Conservation (phyloP, 2,113 vertebrate genomes). For the Chrysemys picta region DNA sequence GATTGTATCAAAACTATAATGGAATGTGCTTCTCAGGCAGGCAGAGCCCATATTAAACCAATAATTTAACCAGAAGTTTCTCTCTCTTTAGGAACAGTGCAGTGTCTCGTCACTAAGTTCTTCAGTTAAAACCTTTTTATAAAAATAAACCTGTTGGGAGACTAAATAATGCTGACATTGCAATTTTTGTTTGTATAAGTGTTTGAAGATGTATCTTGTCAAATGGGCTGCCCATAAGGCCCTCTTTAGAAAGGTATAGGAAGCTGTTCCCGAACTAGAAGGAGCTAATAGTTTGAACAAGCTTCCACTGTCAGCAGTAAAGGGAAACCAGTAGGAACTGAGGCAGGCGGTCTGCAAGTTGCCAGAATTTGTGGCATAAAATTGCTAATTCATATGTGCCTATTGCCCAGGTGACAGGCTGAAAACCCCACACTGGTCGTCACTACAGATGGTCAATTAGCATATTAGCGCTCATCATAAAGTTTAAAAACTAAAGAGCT, state of each 20-base stretch:
- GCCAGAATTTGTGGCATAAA: neutral
- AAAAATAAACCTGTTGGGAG: too few species aligned
- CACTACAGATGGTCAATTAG: neutral
- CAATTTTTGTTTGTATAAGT: too few species aligned
- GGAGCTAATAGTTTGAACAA: neutral
- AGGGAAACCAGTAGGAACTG: neutral
- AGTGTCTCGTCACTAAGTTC: neutral
- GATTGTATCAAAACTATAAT: neutral
- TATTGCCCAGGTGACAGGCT: neutral
- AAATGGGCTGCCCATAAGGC: neutral
- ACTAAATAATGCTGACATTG: too few species aligned
- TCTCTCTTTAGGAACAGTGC: neutral
- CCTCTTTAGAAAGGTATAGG: neutral
- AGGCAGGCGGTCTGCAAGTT: neutral
- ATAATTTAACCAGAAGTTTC: neutral
- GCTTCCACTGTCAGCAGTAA: neutral
- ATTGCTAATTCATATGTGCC: neutral
- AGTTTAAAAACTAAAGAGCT: neutral
- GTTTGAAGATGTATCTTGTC: too few species aligned
- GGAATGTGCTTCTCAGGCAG: neutral
- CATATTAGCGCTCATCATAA: fast-evolving
- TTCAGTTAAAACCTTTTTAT: too few species aligned
- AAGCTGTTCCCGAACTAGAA: neutral
- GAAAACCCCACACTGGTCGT: neutral
- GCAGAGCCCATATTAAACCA: fast-evolving